Conservation (phyloP, 1,140 invertebrate genomes). For the Philotrypesis tridentata region DNA sequence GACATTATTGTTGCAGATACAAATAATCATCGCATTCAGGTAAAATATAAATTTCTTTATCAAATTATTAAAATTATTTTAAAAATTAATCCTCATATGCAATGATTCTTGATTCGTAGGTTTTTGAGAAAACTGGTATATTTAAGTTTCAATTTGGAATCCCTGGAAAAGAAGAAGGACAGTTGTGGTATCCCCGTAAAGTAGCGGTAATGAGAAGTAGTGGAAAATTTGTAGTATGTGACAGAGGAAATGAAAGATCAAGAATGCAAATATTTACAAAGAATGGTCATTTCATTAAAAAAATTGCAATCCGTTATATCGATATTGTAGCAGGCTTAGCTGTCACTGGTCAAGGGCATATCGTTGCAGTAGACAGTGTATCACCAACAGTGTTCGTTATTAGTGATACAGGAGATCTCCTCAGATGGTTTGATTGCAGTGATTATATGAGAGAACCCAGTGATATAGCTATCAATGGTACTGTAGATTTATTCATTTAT, state of each 20-base stretch:
- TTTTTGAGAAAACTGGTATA: conserved; percentile 91
- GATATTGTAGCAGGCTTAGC: conserved; percentile 98
- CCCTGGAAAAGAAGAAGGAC: conserved; percentile 94
- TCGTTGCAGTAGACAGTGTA: conserved; percentile 97
- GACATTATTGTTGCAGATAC: conserved; percentile 97
- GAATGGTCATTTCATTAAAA: conserved; percentile 91
- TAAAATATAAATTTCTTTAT: conserved; percentile 69
- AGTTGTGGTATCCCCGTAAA: conserved; percentile 97
- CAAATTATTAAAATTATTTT: conserved; percentile 40
- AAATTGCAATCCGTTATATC: conserved; percentile 95
- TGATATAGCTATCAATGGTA: conserved; percentile 94
- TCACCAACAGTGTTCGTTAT: conserved; percentile 97
- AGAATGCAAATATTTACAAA: conserved; percentile 97
- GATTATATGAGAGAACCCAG: conserved; percentile 98
- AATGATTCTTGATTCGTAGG: conserved; percentile 71
- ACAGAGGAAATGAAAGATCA: conserved; percentile 95
- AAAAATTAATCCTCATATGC: conserved; percentile 28
- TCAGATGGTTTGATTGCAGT: conserved; percentile 97
- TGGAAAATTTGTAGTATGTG: conserved; percentile 95
- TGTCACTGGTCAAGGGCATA: conserved; percentile 91
- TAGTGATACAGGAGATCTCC: conserved; percentile 89
- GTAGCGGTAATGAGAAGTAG: conserved; percentile 92
- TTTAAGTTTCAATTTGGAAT: conserved; percentile 93
- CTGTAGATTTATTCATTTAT: conserved; percentile 7
- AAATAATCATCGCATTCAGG: conserved; percentile 95